phyloP scores from a whole-genome alignment of 2,113 vertebrate species.

The Psammodynastes pulverulentus region DNA sequence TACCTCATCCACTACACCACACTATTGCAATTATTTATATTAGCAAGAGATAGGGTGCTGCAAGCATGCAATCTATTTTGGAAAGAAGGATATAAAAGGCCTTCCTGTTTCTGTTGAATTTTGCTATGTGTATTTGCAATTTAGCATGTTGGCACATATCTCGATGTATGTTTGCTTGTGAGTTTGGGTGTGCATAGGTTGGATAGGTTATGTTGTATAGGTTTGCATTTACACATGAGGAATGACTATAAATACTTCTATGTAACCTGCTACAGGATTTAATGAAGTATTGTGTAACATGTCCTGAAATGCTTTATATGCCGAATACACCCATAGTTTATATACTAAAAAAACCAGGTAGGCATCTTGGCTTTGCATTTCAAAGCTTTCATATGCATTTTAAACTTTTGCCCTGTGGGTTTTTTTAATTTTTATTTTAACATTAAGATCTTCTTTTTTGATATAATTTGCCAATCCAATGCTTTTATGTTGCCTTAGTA shows the following conservation, averaged over 20 bases:
- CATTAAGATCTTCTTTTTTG: neutral
- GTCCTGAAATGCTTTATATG: neutral
- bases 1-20: neutral
- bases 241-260: neutral
- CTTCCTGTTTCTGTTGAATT: neutral
- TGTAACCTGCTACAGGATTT: neutral
- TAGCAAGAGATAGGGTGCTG: neutral
- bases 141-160: neutral
- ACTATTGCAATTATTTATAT: neutral
- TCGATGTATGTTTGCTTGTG: neutral
- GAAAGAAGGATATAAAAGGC: neutral
- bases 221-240: neutral
- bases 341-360: neutral
- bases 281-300: neutral
- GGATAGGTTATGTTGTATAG: neutral
- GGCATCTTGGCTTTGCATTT: neutral
- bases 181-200: neutral
- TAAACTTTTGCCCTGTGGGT: neutral
- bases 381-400: neutral
- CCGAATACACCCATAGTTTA: neutral
- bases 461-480: neutral
- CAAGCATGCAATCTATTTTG: neutral
- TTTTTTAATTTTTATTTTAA: neutral
- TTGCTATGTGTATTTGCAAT: neutral
- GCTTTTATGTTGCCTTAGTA: conserved; percentile 32